These are phyloP conservation scores for Caenorhabditis auriculariae DNA, from an alignment of 2,888 invertebrate genomes.

Conservation along the genomic window DNA sequence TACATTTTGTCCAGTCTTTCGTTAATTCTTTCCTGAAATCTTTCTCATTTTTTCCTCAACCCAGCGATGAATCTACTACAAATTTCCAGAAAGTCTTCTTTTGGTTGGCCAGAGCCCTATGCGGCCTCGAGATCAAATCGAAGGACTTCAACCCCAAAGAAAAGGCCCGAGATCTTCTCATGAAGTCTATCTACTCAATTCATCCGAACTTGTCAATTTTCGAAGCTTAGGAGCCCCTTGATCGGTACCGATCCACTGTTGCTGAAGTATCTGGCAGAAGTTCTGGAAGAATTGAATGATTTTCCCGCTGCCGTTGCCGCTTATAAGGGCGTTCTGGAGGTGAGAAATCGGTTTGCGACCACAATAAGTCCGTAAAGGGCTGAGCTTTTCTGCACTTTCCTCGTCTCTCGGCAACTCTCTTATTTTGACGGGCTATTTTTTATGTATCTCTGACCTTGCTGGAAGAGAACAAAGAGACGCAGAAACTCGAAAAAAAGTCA, in stretches of 20 bases:
- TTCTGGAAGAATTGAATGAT: conserved; percentile 39
- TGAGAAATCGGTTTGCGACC: too few species aligned
- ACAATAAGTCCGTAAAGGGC: too few species aligned
- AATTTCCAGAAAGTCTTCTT: conserved; percentile 65
- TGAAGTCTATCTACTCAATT: conserved; percentile 9
- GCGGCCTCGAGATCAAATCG: conserved; percentile 6
- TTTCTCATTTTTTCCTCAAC: too few species aligned
- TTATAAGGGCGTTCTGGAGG: conserved; percentile 36
- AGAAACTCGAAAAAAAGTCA: too few species aligned
- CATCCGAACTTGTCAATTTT: not conserved
- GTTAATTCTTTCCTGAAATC: too few species aligned
- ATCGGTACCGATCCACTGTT: conserved; percentile 19
- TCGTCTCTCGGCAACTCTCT: too few species aligned
- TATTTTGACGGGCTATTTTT: too few species aligned
- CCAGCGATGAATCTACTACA: too few species aligned
- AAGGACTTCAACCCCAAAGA: conserved; percentile 30
- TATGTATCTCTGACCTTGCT: not conserved
- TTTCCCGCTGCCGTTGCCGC: conserved; percentile 41
- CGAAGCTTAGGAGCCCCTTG: conserved; percentile 6
- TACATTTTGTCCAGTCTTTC: too few species aligned
- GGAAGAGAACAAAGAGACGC: too few species aligned
- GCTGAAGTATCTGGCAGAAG: conserved; percentile 39
- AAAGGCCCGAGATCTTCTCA: conserved; percentile 23
- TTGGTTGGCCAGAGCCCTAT: conserved; percentile 52
- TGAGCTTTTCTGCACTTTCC: too few species aligned